phyloP scores from a whole-genome alignment of 2,888 invertebrate species.

The Pteria penguin region DNA sequence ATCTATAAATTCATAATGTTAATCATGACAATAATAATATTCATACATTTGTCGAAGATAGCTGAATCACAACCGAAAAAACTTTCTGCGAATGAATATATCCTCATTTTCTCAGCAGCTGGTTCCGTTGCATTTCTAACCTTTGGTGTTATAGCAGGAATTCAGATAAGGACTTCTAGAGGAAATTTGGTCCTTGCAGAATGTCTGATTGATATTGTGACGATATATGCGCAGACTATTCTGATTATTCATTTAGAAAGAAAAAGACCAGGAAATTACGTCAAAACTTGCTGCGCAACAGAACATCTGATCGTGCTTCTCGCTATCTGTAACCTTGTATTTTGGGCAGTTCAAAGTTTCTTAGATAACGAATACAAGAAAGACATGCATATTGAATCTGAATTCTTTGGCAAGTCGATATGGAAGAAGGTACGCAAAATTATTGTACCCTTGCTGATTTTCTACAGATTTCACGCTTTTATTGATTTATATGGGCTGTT shows the following conservation, averaged over 20 bases:
- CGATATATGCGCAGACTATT: background rate
- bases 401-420: no score
- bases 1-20: background rate
- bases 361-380: background rate
- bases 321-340: conserved; percentile 6
- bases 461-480: conserved; percentile 11
- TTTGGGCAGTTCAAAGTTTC: conserved; percentile 7
- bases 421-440: background rate
- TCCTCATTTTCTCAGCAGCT: no score
- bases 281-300: no score
- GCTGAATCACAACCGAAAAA: background rate
- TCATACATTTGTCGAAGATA: background rate
- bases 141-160: background rate
- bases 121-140: no score
- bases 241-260: no score
- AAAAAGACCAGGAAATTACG: no score
- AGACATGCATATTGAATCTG: no score
- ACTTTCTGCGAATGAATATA: conserved; percentile 9
- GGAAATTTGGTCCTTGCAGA: background rate
- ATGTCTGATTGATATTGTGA: background rate
- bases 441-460: background rate
- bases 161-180: background rate
- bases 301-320: background rate
- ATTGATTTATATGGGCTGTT: no score
- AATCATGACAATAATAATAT: conserved; percentile 10